Evolutionary conservation across 2,888 invertebrate species (phyloP).

Genomic region (Pammene aurita): DNA sequence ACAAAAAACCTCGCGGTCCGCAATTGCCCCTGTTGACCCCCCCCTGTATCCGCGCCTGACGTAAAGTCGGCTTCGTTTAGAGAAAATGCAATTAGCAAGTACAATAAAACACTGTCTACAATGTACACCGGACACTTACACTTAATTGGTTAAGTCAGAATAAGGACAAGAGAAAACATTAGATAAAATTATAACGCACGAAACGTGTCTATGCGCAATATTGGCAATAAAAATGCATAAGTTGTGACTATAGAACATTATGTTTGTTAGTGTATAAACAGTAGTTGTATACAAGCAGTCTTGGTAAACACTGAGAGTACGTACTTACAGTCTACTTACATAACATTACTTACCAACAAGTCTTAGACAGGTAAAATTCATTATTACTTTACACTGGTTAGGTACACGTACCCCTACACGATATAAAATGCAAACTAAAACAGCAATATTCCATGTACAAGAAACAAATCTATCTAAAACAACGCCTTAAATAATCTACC

Average conservation of each 20-base stretch:
- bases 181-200: constrained; percentile 62
- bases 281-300: constrained; percentile 82
- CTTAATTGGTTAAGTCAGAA: constrained; percentile 71
- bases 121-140: constrained; percentile 54
- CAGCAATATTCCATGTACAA: constrained; percentile 81
- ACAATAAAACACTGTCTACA: constrained; percentile 23
- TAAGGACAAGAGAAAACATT: constrained; percentile 57
- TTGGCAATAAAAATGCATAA: constrained; percentile 81
- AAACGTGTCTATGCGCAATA: constrained; percentile 72
- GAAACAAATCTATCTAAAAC: constrained; percentile 78
- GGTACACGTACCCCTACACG: constrained; percentile 69
- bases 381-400: constrained; percentile 71
- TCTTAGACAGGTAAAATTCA: constrained; percentile 77
- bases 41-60: too few species aligned
- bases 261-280: constrained; percentile 76
- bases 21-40: too few species aligned
- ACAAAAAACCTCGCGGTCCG: too few species aligned
- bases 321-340: constrained; percentile 77
- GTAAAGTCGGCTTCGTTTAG: constrained; percentile 3
- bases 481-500: constrained; percentile 64
- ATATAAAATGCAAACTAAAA: constrained; percentile 83
- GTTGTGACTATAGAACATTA: constrained; percentile 78
- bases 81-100: constrained; percentile 26
- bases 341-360: constrained; percentile 63
- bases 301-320: constrained; percentile 82